A percentile compares a stretch with the other conserved stretches of the same genome.
Conservation (phyloP, 1,140 invertebrate genomes). For the Drosophila littoralis region DNA sequence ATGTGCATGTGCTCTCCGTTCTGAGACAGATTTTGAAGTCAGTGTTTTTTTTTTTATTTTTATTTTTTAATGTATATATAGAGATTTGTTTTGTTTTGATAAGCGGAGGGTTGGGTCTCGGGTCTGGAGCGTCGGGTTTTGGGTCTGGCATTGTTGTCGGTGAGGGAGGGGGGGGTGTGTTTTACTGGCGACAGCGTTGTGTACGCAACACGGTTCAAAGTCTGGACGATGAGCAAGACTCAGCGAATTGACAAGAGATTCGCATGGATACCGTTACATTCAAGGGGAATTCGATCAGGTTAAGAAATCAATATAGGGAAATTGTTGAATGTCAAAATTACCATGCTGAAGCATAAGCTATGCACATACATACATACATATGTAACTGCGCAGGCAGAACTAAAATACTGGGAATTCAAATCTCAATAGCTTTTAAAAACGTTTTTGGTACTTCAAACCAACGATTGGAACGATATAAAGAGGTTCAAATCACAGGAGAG, state of each 20-base stretch:
- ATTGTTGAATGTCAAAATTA: neutral
- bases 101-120: conserved; percentile 26
- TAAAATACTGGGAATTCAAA: neutral
- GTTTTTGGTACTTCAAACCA: too few species aligned
- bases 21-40: conserved; percentile 1
- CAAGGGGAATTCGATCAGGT: neutral
- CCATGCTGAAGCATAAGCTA: too few species aligned
- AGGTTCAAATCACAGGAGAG: too few species aligned
- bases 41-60: neutral
- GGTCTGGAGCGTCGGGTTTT: neutral
- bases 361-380: too few species aligned
- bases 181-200: conserved; percentile 1
- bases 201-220: conserved; percentile 47
- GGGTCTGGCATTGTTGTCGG: neutral
- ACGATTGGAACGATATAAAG: too few species aligned
- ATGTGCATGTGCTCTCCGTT: neutral
- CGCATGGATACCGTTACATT: neutral
- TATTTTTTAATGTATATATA: neutral
- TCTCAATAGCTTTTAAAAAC: neutral
- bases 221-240: conserved; percentile 44
- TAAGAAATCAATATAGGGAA: neutral
- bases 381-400: neutral
- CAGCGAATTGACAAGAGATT: conserved; percentile 1
- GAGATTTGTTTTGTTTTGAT: conserved; percentile 27
- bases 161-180: neutral